phyloP scores from a whole-genome alignment of 2,113 vertebrate species.

The Rhea pennata region DNA sequence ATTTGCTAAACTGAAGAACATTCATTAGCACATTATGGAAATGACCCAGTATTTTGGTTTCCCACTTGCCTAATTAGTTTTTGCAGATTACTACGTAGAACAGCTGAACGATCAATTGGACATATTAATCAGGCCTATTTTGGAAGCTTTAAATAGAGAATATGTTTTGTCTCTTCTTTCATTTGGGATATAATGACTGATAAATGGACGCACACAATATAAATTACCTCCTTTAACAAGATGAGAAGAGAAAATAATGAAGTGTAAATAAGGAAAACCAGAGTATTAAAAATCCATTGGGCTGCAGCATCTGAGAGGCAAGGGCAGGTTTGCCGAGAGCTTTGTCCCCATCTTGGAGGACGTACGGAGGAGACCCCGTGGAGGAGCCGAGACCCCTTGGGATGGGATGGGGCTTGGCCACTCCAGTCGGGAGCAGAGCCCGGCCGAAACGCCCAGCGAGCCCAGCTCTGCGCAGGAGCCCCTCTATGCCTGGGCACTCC shows the following conservation, averaged over 20 bases:
- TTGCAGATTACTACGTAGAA: constrained; percentile 60
- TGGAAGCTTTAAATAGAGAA: constrained; percentile 59
- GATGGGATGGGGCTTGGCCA: background rate
- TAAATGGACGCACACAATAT: constrained; percentile 63
- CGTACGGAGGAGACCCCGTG: background rate
- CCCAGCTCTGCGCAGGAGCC: background rate
- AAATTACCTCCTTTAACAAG: constrained; percentile 70
- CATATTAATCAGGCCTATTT: constrained; percentile 72
- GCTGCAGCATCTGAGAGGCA: background rate
- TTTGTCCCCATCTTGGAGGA: background rate
- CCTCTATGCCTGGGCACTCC: background rate
- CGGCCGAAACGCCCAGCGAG: background rate
- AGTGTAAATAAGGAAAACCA: constrained; percentile 17
- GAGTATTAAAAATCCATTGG: background rate
- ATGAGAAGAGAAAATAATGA: constrained; percentile 33
- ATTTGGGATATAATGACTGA: constrained; percentile 66
- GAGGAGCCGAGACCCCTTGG: background rate
- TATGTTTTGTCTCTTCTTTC: constrained; percentile 66
- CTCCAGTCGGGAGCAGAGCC: background rate
- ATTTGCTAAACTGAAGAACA: constrained; percentile 57
- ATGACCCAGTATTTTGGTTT: constrained; percentile 72
- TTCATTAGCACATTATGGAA: constrained; percentile 64
- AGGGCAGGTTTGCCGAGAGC: background rate
- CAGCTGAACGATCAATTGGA: constrained; percentile 71
- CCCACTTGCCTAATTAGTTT: constrained; percentile 74